Conservation (phyloP, 2,888 invertebrate species). For the Latrodectus hesperus region DNA sequence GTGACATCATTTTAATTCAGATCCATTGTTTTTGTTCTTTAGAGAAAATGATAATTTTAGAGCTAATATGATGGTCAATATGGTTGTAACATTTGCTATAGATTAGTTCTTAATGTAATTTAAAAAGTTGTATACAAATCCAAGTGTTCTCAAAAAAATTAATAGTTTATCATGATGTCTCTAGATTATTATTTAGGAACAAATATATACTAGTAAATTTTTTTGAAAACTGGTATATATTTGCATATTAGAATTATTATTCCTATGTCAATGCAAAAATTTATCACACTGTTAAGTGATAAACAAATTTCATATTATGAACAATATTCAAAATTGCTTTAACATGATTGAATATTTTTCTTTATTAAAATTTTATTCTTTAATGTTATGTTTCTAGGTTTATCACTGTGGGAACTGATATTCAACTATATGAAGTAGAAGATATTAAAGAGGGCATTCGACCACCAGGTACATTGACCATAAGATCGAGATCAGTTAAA, state of each 20-base stretch:
- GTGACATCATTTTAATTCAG: no score
- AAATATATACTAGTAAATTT: not conserved
- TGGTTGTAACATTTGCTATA: no score
- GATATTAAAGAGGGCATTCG: conserved; percentile 72
- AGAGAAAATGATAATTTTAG: no score
- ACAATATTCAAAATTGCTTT: no score
- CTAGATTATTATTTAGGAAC: not conserved
- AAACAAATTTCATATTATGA: no score
- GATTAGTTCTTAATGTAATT: no score
- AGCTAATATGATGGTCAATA: no score
- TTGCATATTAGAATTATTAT: not conserved
- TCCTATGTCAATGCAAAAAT: not conserved
- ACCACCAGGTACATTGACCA: conserved; percentile 73
- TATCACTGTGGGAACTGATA: conserved; percentile 92
- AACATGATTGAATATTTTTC: not conserved
- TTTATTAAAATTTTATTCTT: not conserved
- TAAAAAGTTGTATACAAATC: no score
- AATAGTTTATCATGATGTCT: no score
- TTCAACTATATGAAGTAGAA: conserved; percentile 85
- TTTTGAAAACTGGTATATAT: not conserved
- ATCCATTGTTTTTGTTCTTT: no score
- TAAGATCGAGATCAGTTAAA: not conserved
- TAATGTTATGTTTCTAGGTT: conserved; percentile 76
- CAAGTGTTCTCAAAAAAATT: no score
- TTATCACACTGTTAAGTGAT: not conserved